Evolutionary conservation across 2,888 invertebrate species (phyloP).

Genomic region (Platynereis dumerilii): DNA sequence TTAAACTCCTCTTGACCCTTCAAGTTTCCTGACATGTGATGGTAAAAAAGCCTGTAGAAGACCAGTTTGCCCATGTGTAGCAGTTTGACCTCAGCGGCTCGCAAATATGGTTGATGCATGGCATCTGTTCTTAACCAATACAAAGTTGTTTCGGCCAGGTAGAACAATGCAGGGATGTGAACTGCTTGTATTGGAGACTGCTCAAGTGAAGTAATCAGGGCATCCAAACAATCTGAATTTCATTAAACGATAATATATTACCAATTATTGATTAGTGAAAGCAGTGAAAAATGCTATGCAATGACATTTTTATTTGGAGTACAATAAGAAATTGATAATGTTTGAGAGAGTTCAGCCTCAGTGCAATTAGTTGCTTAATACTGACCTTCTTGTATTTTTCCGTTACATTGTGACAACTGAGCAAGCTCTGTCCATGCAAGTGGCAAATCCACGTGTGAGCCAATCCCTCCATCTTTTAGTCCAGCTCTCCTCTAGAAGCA

Average conservation of each 20-base stretch:
- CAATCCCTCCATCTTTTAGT: constrained; percentile 48
- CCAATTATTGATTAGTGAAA: too few species aligned
- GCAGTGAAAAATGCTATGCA: too few species aligned
- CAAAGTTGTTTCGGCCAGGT: constrained; percentile 61
- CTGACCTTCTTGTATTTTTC: constrained; percentile 60
- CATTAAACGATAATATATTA: neutral
- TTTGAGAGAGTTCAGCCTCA: too few species aligned
- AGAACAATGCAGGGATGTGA: constrained; percentile 61
- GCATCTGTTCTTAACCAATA: constrained; percentile 62
- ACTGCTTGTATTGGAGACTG: constrained; percentile 56
- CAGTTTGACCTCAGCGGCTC: constrained; percentile 59
- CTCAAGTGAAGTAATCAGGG: constrained; percentile 58
- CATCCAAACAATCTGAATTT: constrained; percentile 58
- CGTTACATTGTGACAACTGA: constrained; percentile 61
- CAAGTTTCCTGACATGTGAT: constrained; percentile 62
- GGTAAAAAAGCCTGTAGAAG: constrained; percentile 60
- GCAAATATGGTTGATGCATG: constrained; percentile 57
- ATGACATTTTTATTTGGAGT: too few species aligned
- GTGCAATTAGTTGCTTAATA: too few species aligned
- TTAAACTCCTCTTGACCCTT: constrained; percentile 58
- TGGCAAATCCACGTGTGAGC: constrained; percentile 57
- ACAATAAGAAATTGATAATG: too few species aligned
- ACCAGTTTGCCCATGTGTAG: constrained; percentile 60
- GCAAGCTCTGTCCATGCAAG: constrained; percentile 63
- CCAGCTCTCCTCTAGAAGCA: constrained; percentile 53